Evolutionary conservation across 23 tunicate genomes (phyloP), one percentile per base, ranked within the genome.

Genomic region (Halocynthia roretzi): DNA sequence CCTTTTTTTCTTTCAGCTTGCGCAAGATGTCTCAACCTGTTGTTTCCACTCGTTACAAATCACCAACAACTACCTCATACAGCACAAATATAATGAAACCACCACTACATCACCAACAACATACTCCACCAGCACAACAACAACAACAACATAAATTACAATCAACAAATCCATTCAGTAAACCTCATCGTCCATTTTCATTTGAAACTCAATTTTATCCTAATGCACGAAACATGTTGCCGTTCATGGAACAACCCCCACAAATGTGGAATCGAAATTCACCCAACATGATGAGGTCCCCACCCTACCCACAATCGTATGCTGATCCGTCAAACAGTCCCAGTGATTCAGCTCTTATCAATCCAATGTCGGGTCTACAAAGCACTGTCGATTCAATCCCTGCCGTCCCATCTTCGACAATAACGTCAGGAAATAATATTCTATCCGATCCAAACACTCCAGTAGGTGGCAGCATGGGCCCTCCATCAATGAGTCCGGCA

Each of bases 331-430:
- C 60, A 61, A 72, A 80, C 57, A 85, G 90, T 62, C 84, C 90
- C 14, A 73, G 90, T 53, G 84, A 76, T 23, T 74, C 55, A 17
- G 31, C 74, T 19, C 68, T 75, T 6, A 58, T 82, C 53, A 85
- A 90, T 63, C 97, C 97, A 6, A 90, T 90, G 90, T 90, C 89
- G 10, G 86, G 86, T 7, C 64, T 90, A n/a, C 97, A 90, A 79
- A 81, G 81, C 49, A 90, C 97, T 7, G 97, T 90, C 7, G 82
- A 81, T 54, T 83, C 97, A 7, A 90, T 90, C 7, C 90, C 97
- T 5, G 85, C 87, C 14, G 51, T 73, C 71, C 80, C 73, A 58
- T n/a, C 61, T 6, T 69, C 69, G 53, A 79, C 87, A 12, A 85
- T 80, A 67, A 85, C 80, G 81, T 77, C 78, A 48, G 70, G 70